Base-by-base conservation (phyloP, 2,113 vertebrate species). In the Xiphophorus couchianus region DNA sequence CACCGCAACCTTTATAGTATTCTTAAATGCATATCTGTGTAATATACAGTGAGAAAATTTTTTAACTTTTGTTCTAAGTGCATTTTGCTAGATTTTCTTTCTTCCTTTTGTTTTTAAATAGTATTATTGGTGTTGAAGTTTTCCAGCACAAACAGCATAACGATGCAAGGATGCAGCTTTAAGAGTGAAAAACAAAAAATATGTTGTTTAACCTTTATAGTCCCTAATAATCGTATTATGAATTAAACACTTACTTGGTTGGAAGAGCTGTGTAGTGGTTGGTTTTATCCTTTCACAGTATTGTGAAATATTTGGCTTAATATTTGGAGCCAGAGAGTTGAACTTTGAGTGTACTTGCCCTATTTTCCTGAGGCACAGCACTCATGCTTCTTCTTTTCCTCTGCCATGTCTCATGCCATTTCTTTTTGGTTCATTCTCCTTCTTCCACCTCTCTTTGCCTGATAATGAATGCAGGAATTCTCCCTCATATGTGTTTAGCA, bases 401-500 rank as follows among this genome's bases (percentile, higher is more conserved):
- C 69, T 54, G 9, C 68, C 77, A 66, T 81, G 74, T 84, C 71
- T 73, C 68, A 68, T 63, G 35, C 54, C 27, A 48, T 78, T 76
- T 76, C 66, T 82, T 33, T 62, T 69, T 84, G 63, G 48, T 82
- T 83, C 33, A 1, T 73, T 79, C 71, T 84, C 68, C 70, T 76
- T 19, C 78, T 63, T 79, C 13, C 63, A 13, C 62, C 63, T 74
- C 71, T 62, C 77, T 81, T 75, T 60, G 31, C 44, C 68, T 62
- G 33, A 71, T 88, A 87, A 87, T 84, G 77, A 91, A 91, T 89
- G 88, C 84, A 88, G 84, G 84, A 88, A 83, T 85, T 93, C 81
- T 82, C 80, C 81, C 90, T 89, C 78, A 86, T 87, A 88, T 89
- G 85, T 93, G 83, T 93, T 93, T 91, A 88, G 88, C 74, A 68